Conservation (phyloP, 1,140 invertebrate genomes). For the Brachystomella parvula region DNA sequence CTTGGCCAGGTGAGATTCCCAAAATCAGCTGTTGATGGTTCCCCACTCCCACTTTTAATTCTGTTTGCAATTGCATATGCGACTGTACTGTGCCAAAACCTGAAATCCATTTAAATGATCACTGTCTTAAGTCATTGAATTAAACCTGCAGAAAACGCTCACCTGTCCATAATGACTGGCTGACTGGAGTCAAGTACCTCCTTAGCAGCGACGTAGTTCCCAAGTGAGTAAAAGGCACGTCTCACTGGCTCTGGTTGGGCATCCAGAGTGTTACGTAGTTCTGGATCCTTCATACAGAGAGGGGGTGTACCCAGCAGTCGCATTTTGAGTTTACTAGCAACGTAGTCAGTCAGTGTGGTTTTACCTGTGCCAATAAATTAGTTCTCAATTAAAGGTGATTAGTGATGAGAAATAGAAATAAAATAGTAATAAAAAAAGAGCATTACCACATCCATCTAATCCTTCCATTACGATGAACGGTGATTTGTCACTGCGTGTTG, state of each 20-base stretch:
- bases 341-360: conserved; percentile 20
- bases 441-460: conserved; percentile 34
- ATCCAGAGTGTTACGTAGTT: conserved; percentile 28
- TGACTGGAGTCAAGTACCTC: conserved; percentile 7
- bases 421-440: not conserved
- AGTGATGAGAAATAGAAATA: not conserved
- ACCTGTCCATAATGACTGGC: conserved; percentile 36
- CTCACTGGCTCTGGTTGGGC: conserved; percentile 14
- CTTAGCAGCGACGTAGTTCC: conserved; percentile 33
- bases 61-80: conserved; percentile 28
- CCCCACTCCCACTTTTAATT: conserved; percentile 5
- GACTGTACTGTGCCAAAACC: conserved; percentile 35
- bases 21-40: not conserved
- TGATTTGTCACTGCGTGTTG: too few relatives aligned
- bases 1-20: conserved; percentile 30
- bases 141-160: too few relatives aligned
- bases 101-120: too few relatives aligned
- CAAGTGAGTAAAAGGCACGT: conserved; percentile 34
- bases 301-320: conserved; percentile 23
- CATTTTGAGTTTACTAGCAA: conserved; percentile 15
- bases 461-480: conserved; percentile 36
- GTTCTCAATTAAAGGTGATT: too few relatives aligned
- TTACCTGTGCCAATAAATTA: too few relatives aligned
- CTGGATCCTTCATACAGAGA: not conserved
- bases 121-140: too few relatives aligned